A percentile compares a stretch with the other conserved stretches of the same genome.
phyloP scores from a whole-genome alignment of 2,797 vertebrate genomes.

The Intellagama lesueurii region DNA sequence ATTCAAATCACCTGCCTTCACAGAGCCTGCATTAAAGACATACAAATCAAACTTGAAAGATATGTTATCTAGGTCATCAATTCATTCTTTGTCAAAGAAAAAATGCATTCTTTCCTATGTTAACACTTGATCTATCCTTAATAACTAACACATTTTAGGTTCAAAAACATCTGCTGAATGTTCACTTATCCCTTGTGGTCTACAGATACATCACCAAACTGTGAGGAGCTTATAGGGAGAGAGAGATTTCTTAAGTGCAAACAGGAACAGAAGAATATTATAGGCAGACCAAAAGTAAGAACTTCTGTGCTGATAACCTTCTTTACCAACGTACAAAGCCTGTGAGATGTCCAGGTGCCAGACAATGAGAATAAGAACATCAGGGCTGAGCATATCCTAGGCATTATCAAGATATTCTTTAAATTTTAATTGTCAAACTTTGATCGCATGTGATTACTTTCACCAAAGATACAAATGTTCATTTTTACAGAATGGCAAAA shows the following conservation, averaged over 20 bases:
- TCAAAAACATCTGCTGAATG: background rate
- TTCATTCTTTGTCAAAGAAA: constrained; percentile 49
- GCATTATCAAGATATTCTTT: background rate
- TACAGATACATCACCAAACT: background rate
- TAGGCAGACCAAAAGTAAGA: background rate
- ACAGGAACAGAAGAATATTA: background rate
- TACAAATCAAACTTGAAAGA: constrained; percentile 58
- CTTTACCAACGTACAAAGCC: constrained; percentile 20
- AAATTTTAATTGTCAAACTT: background rate
- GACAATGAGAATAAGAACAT: background rate
- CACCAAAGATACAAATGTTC: background rate
- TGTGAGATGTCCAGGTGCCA: constrained; percentile 25
- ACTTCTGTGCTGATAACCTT: background rate
- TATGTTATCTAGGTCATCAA: constrained; percentile 65
- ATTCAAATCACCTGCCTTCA: constrained; percentile 51
- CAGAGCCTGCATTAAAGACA: constrained; percentile 33
- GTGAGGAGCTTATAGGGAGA: background rate
- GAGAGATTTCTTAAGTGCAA: background rate
- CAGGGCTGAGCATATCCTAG: background rate
- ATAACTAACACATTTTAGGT: background rate
- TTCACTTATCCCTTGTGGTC: constrained; percentile 2
- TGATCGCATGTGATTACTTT: background rate
- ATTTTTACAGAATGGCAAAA: background rate
- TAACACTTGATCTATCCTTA: constrained; percentile 37
- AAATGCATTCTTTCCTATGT: constrained; percentile 20